These are phyloP conservation scores for Ceratosolen solmsi DNA, from an alignment of 1,140 invertebrate species.

Conservation along the genomic window DNA sequence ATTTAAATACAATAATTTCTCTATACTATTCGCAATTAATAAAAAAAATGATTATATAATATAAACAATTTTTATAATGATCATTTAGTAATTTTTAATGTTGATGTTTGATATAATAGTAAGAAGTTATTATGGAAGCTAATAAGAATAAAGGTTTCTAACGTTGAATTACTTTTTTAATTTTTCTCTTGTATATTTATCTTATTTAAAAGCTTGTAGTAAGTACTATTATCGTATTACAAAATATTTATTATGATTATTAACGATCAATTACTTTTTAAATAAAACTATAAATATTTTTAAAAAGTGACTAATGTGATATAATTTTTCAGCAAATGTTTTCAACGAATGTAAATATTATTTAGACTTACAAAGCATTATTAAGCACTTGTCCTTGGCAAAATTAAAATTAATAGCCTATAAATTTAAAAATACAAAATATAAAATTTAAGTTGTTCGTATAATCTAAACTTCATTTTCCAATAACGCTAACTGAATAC, in stretches of 20 bases:
- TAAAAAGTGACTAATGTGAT: no score
- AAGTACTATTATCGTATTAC: no score
- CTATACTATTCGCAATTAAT: neutral
- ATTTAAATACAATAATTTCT: neutral
- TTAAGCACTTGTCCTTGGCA: neutral
- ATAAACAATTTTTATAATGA: neutral
- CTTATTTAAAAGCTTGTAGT: no score
- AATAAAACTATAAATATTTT: no score
- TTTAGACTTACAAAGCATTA: neutral
- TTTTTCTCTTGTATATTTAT: neutral
- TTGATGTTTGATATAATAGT: neutral
- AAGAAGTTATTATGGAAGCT: slow-evolving; percentile 24
- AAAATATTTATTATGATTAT: neutral
- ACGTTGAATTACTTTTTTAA: neutral
- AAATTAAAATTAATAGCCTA: neutral
- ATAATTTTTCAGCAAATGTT: neutral
- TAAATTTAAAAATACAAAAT: neutral
- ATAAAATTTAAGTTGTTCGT: no score
- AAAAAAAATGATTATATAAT: no score
- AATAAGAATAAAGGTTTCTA: slow-evolving; percentile 36
- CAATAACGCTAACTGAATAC: no score
- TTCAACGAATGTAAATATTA: no score
- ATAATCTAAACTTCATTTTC: no score
- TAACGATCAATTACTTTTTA: no score
- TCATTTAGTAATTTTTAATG: neutral